Evolutionary conservation across 1,140 invertebrate genomes (phyloP), one percentile per base, ranked within the genome.

Genomic region (Oppia nitens): DNA sequence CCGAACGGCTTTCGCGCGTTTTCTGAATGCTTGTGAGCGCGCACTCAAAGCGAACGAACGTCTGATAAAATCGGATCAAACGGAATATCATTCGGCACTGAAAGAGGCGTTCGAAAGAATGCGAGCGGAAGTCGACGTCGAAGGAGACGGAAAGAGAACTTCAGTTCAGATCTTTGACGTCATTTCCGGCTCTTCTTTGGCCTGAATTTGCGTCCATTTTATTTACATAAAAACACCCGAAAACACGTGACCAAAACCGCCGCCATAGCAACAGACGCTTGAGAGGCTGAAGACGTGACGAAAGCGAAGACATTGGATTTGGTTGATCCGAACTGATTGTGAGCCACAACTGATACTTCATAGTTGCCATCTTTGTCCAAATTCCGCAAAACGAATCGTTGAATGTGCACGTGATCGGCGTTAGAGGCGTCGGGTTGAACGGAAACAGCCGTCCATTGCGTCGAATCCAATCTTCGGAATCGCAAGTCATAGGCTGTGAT

Each of bases 41-140:
- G 88, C 87, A 0, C 69, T 93, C 27, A 84, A 90, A 69, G 76
- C 92, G 53, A 93, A 93, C 73, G 83, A 81, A 21, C 83, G 83
- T 64, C 74, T 93, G 51, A 87, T 93, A 63, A 79, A 79, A 40
- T 78, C 80, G 3, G 87, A 93, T 71, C 88, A 92, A 68, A 77
- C 82, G 25, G 83, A 91, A 65, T 94, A 94, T 67, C 90, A 94
- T 68, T 83, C 87, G 66, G 83, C 83, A 0, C 71, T 93, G 6
- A 80, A 83, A 64, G 74, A 81, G 29, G 92, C 90, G 69, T 92
- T 87, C 73, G 81, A 83, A 64, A 88, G 91, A 64, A 75, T 93
- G 23, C 85, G 84, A 59, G 77, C 80, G 56, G 81, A 81, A 47
- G 74, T 93, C n/a, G 80, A 82, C 32, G 62, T 64, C 23, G 63